These are phyloP conservation scores for Neodiprion pinetum DNA, from an alignment of 1,140 invertebrate species.

Conservation along the genomic window DNA sequence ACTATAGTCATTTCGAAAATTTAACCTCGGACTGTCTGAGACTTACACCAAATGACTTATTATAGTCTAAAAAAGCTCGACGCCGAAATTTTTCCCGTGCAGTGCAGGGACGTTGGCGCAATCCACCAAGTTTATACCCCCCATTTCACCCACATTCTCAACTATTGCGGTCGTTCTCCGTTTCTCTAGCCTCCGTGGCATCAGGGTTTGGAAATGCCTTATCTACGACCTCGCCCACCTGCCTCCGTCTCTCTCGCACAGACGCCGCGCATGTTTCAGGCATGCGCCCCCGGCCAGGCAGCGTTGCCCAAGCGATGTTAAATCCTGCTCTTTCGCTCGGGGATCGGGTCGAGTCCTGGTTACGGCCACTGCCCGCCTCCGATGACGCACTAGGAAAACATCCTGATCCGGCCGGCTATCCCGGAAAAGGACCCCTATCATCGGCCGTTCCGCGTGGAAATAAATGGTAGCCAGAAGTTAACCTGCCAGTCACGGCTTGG, in stretches of 20 bases:
- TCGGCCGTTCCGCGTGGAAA: not conserved
- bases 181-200: conserved; percentile 1
- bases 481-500: not conserved
- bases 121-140: too few species aligned
- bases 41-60: too few species aligned
- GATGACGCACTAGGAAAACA: not conserved
- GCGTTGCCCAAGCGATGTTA: not conserved
- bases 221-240: conserved; percentile 9
- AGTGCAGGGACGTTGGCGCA: too few species aligned
- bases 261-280: not conserved
- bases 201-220: conserved; percentile 8
- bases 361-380: not conserved
- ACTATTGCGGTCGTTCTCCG: not conserved
- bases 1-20: too few species aligned
- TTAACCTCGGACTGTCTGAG: too few species aligned
- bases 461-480: conserved; percentile 5
- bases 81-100: too few species aligned
- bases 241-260: conserved; percentile 1
- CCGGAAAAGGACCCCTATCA: conserved; percentile 4
- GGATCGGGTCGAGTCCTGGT: not conserved
- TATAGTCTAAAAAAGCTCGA: too few species aligned
- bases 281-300: not conserved
- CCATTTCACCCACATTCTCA: too few species aligned
- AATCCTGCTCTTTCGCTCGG: conserved; percentile 2
- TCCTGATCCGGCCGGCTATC: not conserved